Percentiles rank a stretch among this genome's conserved stretches.
Evolutionary conservation across 1,140 invertebrate genomes (phyloP).

Genomic region (Bemisia tabaci): DNA sequence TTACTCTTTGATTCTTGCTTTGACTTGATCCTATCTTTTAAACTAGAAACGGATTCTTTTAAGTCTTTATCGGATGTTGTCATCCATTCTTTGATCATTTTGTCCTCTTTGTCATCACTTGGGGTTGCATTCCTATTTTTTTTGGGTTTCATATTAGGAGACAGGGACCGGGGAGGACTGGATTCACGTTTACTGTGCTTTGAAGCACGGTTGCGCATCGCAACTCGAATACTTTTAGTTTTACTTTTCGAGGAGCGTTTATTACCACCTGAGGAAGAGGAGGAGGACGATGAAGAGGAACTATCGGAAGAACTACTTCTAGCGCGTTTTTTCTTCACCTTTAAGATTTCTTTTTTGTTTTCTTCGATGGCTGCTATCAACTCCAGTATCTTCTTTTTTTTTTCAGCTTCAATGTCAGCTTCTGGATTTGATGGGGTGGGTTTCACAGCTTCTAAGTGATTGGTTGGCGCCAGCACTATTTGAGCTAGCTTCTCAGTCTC

Average conservation of each 20-base stretch:
- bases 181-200: background rate
- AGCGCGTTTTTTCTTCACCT: conserved; percentile 24
- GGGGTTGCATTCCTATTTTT: background rate
- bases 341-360: background rate
- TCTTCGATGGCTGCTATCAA: conserved; percentile 20
- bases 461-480: background rate
- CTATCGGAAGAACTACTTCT: conserved; percentile 27
- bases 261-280: background rate
- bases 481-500: background rate
- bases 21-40: conserved; percentile 15
- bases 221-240: background rate
- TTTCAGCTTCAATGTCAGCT: conserved; percentile 37
- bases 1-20: conserved; percentile 12
- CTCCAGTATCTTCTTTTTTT: conserved; percentile 33
- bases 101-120: conserved; percentile 12
- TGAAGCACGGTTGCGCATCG: background rate
- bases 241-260: conserved; percentile 2
- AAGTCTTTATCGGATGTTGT: conserved; percentile 1
- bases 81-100: conserved; percentile 19
- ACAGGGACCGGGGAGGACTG: background rate
- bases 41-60: conserved; percentile 11
- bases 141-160: background rate
- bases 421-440: conserved; percentile 5
- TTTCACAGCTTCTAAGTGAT: background rate
- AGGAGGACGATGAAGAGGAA: conserved; percentile 4